A percentile compares a stretch with the other conserved stretches of the same genome.
These are phyloP conservation scores for Hemitrygon akajei DNA, from an alignment of 2,797 vertebrate genomes.

Conservation along the genomic window DNA sequence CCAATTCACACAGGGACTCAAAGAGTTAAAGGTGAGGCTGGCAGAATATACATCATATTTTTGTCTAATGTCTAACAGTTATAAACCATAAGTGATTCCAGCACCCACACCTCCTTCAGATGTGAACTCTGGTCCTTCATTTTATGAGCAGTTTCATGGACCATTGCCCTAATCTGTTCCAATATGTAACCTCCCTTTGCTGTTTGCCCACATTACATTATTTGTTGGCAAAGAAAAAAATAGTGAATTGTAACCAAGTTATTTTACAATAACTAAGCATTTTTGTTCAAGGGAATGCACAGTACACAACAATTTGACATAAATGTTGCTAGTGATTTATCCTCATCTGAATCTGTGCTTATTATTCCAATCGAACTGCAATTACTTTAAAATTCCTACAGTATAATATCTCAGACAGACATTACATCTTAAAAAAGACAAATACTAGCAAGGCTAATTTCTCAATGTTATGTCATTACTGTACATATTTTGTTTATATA, in stretches of 20 bases:
- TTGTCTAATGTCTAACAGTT: not conserved
- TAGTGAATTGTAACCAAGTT: not conserved
- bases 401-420: not conserved
- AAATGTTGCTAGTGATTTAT: not conserved
- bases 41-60: not conserved
- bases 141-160: slow-evolving; percentile 28
- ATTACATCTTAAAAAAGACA: not conserved
- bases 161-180: slow-evolving; percentile 31
- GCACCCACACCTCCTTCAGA: not conserved
- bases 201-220: not conserved
- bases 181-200: slow-evolving; percentile 9
- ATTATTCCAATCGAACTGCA: not conserved
- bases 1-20: not conserved
- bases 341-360: not conserved
- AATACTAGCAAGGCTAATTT: not conserved
- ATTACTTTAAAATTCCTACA: not conserved
- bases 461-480: too few species aligned
- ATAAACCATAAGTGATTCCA: not conserved
- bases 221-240: not conserved
- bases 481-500: too few species aligned
- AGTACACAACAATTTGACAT: not conserved
- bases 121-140: not conserved
- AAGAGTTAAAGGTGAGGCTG: not conserved
- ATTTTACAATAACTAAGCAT: not conserved
- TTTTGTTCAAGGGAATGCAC: slow-evolving; percentile 7